Conservation (phyloP, 2,888 invertebrate genomes). For the Ommatoiulus sabulosus region DNA sequence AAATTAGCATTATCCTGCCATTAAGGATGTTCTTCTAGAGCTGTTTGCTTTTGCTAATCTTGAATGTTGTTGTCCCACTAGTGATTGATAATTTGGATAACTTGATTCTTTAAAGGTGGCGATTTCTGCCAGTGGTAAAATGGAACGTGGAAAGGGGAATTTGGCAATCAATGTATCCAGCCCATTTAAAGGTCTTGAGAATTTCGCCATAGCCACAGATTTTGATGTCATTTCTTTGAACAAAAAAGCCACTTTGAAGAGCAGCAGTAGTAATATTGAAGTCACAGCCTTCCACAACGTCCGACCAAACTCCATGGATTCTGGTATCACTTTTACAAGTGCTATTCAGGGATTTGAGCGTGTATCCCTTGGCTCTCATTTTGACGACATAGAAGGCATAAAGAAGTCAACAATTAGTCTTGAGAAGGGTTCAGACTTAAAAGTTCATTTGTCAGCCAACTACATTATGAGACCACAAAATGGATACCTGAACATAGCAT, state of each 20-base stretch:
- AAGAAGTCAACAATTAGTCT: constrained; percentile 57
- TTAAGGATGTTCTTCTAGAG: too few relatives aligned
- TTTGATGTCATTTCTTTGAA: constrained; percentile 55
- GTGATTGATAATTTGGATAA: neutral
- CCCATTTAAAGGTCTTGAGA: constrained; percentile 57
- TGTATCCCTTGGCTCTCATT: constrained; percentile 53
- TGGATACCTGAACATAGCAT: constrained; percentile 41
- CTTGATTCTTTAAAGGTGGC: neutral
- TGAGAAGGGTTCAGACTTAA: constrained; percentile 51
- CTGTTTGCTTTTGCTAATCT: too few relatives aligned
- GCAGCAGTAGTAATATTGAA: constrained; percentile 48
- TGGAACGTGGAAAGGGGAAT: constrained; percentile 50
- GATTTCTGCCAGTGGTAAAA: constrained; percentile 14
- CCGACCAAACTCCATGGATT: constrained; percentile 49
- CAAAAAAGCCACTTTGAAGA: constrained; percentile 51
- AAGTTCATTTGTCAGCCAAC: constrained; percentile 51
- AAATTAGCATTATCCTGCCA: too few relatives aligned
- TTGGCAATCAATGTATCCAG: constrained; percentile 52
- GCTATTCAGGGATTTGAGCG: constrained; percentile 55
- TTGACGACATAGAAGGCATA: constrained; percentile 57
- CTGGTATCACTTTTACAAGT: constrained; percentile 54
- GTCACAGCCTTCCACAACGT: constrained; percentile 55
- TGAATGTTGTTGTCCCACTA: too few relatives aligned
- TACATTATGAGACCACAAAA: constrained; percentile 49
- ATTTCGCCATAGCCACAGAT: constrained; percentile 49